Conservation (phyloP, 37 sponge, comb jelly and placozoan species). For the Beroe forskalii region DNA sequence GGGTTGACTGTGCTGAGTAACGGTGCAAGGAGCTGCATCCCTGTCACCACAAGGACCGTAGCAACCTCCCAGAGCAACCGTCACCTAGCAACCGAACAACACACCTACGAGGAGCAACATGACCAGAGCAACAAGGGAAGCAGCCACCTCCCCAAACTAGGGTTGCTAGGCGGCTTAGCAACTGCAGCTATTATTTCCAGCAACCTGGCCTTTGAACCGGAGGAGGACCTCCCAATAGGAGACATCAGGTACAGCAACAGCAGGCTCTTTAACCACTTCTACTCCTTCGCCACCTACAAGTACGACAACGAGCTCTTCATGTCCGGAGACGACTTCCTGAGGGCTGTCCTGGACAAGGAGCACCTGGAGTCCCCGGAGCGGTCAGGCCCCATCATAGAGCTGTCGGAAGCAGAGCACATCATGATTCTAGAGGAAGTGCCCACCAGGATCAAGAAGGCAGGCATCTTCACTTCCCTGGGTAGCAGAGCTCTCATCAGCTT, state of each 20-base stretch:
- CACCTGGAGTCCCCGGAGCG: not conserved
- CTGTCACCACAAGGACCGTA: not conserved
- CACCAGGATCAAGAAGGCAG: not conserved
- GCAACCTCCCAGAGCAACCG: not conserved
- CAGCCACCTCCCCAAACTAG: not conserved
- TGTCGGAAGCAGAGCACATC: not conserved
- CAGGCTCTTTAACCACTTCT: not conserved
- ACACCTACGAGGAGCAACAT: not conserved
- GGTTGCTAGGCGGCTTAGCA: not conserved
- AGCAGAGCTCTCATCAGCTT: not conserved
- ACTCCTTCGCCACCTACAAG: not conserved
- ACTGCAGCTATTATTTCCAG: not conserved
- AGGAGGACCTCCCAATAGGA: not conserved
- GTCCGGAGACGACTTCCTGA: not conserved
- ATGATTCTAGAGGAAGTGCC: not conserved
- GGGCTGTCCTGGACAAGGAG: not conserved
- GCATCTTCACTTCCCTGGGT: not conserved
- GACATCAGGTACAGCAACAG: not conserved
- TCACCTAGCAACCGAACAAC: not conserved
- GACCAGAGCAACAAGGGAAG: not conserved
- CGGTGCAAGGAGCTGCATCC: not conserved
- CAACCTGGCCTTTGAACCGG: not conserved
- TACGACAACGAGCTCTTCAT: not conserved
- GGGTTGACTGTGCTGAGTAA: not conserved
- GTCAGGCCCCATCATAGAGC: not conserved